Percentiles rank a stretch among this genome's conserved stretches.
These are phyloP conservation scores for Caenorhabditis doughertyi DNA, from an alignment of 2,888 invertebrate genomes.

Conservation along the genomic window DNA sequence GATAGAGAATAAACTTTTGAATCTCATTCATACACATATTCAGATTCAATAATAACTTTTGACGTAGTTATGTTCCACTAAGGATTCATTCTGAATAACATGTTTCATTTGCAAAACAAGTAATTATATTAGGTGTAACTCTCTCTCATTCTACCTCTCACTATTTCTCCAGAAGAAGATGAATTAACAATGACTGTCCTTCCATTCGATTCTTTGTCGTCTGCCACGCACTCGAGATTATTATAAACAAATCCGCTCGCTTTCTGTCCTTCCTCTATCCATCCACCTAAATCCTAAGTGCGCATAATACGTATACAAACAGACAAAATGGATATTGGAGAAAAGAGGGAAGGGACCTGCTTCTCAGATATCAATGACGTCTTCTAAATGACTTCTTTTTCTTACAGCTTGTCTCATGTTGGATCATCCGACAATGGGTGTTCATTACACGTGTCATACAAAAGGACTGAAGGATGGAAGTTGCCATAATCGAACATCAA, in stretches of 20 bases:
- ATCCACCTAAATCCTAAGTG: constrained; percentile 54
- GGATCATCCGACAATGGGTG: constrained; percentile 72
- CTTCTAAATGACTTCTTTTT: constrained; percentile 14
- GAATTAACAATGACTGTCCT: constrained; percentile 50
- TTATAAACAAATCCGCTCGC: constrained; percentile 57
- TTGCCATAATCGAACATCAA: constrained; percentile 67
- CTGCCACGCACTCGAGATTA: constrained; percentile 60
- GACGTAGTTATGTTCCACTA: no score
- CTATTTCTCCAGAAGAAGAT: constrained; percentile 4
- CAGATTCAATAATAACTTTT: no score
- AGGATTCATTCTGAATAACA: not conserved
- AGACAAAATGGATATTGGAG: constrained; percentile 23
- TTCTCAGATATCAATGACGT: constrained; percentile 1
- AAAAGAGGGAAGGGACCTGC: not conserved
- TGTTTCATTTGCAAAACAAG: constrained; percentile 37
- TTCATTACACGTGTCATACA: constrained; percentile 74
- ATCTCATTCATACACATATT: not conserved
- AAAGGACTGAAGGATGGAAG: constrained; percentile 65
- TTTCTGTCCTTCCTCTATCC: constrained; percentile 6
- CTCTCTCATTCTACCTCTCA: not conserved
- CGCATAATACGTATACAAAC: constrained; percentile 52
- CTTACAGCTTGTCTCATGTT: constrained; percentile 74
- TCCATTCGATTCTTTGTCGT: constrained; percentile 22
- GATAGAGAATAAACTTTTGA: no score
- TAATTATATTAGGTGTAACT: constrained; percentile 43